A percentile compares a stretch with the other conserved stretches of the same genome.
phyloP scores from a whole-genome alignment of 2,113 vertebrate genomes.

The Synodontis membranacea region DNA sequence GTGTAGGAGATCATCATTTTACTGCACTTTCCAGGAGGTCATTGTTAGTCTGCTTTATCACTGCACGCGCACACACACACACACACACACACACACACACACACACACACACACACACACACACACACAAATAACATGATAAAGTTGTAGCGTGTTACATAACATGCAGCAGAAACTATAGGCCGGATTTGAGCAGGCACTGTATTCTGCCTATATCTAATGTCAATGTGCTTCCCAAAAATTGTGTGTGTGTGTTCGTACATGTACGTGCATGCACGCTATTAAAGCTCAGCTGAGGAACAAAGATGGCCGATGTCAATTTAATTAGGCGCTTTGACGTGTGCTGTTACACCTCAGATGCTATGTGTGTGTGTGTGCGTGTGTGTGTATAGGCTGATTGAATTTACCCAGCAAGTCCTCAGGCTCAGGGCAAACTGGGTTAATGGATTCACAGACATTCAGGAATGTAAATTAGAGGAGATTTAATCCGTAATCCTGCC shows the following conservation, averaged over 20 bases:
- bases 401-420: slow-evolving; percentile 50
- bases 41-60: not conserved
- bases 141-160: slow-evolving; percentile 43
- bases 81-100: not conserved
- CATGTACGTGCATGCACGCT: too few species aligned
- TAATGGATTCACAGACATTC: slow-evolving; percentile 70
- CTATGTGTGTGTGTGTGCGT: slow-evolving; percentile 16
- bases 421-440: slow-evolving; percentile 59
- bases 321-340: slow-evolving; percentile 45
- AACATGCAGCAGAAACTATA: not conserved
- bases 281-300: slow-evolving; percentile 10
- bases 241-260: not conserved
- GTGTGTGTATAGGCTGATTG: slow-evolving; percentile 51
- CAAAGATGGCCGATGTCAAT: slow-evolving; percentile 44
- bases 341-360: slow-evolving; percentile 3
- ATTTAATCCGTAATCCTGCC: slow-evolving; percentile 63
- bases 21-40: slow-evolving; percentile 18
- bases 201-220: not conserved
- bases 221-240: not conserved
- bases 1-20: not conserved
- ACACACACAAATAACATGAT: slow-evolving; percentile 13
- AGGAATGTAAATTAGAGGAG: slow-evolving; percentile 66
- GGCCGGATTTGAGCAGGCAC: not conserved
- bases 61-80: not conserved
- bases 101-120: not conserved